These are phyloP conservation scores for Sinohyriopsis cumingii DNA, from an alignment of 2,888 invertebrate genomes.

Conservation along the genomic window DNA sequence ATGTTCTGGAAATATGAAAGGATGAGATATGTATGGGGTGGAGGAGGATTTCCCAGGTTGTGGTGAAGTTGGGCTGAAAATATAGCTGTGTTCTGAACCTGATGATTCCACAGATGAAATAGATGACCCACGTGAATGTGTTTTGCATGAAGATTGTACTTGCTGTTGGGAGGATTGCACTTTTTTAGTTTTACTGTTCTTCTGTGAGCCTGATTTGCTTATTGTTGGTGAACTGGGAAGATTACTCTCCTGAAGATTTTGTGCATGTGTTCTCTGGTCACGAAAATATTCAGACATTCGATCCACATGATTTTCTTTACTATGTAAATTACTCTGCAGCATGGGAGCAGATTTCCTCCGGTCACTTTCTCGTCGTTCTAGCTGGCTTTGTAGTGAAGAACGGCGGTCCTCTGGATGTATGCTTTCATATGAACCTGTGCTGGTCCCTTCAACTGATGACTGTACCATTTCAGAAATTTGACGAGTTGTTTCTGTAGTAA, in stretches of 20 bases:
- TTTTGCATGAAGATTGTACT: constrained; percentile 17
- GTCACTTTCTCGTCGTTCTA: constrained; percentile 30
- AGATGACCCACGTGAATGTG: constrained; percentile 37
- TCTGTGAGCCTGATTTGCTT: constrained; percentile 15
- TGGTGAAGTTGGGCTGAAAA: constrained; percentile 25
- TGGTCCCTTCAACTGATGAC: constrained; percentile 52
- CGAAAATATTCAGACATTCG: constrained; percentile 33
- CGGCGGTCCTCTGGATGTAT: constrained; percentile 40
- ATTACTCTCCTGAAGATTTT: constrained; percentile 24
- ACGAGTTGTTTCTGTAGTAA: constrained; percentile 63
- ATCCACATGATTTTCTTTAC: constrained; percentile 24
- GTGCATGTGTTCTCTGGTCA: constrained; percentile 32
- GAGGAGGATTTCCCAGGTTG: no score
- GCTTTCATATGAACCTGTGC: constrained; percentile 39
- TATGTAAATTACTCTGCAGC: constrained; percentile 9
- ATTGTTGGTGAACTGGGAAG: constrained; percentile 22
- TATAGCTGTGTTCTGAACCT: constrained; percentile 23
- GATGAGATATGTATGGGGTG: no score
- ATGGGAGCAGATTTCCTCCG: constrained; percentile 47
- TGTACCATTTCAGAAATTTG: constrained; percentile 66
- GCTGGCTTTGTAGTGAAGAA: constrained; percentile 30
- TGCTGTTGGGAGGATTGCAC: constrained; percentile 19
- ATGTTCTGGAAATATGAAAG: no score
- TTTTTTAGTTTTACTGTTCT: constrained; percentile 15
- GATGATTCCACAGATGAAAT: constrained; percentile 29